Evolutionary conservation across 2,113 vertebrate species (phyloP), one percentile per base, ranked within the genome.

Genomic region (Ciconia maguari): DNA sequence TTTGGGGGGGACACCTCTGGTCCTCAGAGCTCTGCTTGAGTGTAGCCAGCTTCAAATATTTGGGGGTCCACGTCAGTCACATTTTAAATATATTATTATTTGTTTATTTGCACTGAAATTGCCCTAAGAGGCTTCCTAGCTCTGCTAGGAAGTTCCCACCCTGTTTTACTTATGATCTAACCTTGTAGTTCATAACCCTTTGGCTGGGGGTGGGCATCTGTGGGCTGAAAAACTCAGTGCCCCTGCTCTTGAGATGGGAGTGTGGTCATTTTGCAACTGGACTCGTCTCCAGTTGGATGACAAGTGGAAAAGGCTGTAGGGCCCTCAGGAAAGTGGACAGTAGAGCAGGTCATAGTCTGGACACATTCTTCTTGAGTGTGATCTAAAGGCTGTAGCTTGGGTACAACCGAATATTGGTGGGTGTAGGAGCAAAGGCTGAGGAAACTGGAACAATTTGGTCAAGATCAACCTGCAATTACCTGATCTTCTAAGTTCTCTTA

Each of bases 61-160:
- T 26, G n/a, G 52, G 44, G 44, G 22, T 84, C 41, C 41, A 36
- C 34, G 66, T 36, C 51, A 26, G 16, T 60, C 64, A 42, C 13
- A 1, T 79, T 72, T 64, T 27, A 71, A 87, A 89, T 34, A n/a
- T 0, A 24, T 13, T 70, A 58, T 54, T n/a, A 26, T 74, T 80
- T 89, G 68, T 74, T 89, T 83, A 42, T 88, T 88, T 77, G 79
- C 71, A 66, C 76, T 83, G 85, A 42, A 79, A 66, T 54, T 83
- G 48, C 82, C 51, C 68, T 58, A 36, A 60, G 76, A 92, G 25
- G 71, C 68, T 94, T 77, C 76, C n/a, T 49, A 3, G 2, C 34
- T 86, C 49, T 93, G 66, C 82, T 92, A 62, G 94, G 94, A 95
- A 95, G 94, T 96, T 94, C 94, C 90, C 96, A 90, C 96, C 93